These are phyloP conservation scores for Helicoverpa zea DNA, from an alignment of 1,140 invertebrate genomes.

Conservation along the genomic window DNA sequence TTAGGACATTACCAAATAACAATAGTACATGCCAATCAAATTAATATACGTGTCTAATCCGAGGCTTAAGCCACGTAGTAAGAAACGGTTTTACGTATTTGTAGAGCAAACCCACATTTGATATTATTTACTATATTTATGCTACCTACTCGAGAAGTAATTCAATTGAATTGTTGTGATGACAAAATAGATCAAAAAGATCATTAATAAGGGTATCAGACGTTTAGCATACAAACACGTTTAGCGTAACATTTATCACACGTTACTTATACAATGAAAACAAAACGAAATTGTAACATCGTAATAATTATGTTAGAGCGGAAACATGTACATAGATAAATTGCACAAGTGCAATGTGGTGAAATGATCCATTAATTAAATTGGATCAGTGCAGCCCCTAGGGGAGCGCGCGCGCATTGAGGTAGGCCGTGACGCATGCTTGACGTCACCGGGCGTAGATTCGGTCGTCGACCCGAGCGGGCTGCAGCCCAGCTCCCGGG, in stretches of 20 bases:
- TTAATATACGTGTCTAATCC: not conserved
- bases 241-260: too few species aligned
- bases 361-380: conserved; percentile 68
- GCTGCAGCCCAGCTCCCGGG: conserved; percentile 78
- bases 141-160: too few species aligned
- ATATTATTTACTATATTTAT: not conserved
- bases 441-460: conserved; percentile 78
- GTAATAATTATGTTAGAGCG: conserved; percentile 40
- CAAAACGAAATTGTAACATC: conserved; percentile 1
- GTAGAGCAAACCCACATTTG: not conserved
- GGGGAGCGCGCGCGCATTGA: conserved; percentile 84
- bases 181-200: too few species aligned
- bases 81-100: not conserved
- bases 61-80: not conserved
- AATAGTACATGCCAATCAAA: not conserved
- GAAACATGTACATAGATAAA: conserved; percentile 37
- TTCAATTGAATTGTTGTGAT: too few species aligned
- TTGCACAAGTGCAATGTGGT: conserved; percentile 34
- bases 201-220: too few species aligned
- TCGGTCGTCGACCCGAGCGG: conserved; percentile 77
- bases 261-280: not conserved
- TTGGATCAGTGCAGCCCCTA: conserved; percentile 78
- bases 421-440: conserved; percentile 82
- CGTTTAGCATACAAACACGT: not conserved
- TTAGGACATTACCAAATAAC: not conserved